phyloP scores from a whole-genome alignment of 2,797 vertebrate species.

The Myotis findleyi region DNA sequence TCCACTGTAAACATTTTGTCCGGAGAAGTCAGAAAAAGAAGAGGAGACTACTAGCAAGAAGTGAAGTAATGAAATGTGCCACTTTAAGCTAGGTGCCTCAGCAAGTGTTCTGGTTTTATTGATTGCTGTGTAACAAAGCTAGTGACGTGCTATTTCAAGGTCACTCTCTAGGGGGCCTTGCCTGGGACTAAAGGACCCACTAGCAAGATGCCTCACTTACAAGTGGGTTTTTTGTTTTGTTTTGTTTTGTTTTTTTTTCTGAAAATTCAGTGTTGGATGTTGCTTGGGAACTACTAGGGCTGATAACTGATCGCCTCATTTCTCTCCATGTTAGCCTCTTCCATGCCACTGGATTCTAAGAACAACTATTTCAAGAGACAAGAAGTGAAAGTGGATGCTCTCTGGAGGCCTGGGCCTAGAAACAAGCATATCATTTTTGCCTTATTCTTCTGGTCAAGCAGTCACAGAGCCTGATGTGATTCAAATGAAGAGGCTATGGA shows the following conservation, averaged over 20 bases:
- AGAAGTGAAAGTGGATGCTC: neutral
- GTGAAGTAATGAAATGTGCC: neutral
- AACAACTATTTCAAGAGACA: neutral
- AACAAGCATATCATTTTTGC: neutral
- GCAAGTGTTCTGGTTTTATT: neutral
- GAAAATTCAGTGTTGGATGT: neutral
- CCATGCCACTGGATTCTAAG: neutral
- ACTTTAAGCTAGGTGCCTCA: neutral
- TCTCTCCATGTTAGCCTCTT: neutral
- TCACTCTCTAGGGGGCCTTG: neutral
- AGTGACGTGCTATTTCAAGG: neutral
- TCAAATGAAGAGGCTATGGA: neutral
- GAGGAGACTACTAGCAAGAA: neutral
- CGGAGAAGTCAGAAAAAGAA: neutral
- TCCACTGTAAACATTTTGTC: neutral
- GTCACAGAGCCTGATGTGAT: neutral
- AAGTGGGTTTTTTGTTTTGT: no score
- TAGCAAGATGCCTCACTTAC: neutral
- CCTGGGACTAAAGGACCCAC: neutral
- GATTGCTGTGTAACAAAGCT: neutral
- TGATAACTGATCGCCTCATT: neutral
- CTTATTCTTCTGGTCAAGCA: neutral
- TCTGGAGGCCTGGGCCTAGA: neutral
- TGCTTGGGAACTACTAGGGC: neutral
- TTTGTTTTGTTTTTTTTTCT: neutral